Base-by-base conservation (phyloP, 2,888 invertebrate species). In the Argyra leucocephala region DNA sequence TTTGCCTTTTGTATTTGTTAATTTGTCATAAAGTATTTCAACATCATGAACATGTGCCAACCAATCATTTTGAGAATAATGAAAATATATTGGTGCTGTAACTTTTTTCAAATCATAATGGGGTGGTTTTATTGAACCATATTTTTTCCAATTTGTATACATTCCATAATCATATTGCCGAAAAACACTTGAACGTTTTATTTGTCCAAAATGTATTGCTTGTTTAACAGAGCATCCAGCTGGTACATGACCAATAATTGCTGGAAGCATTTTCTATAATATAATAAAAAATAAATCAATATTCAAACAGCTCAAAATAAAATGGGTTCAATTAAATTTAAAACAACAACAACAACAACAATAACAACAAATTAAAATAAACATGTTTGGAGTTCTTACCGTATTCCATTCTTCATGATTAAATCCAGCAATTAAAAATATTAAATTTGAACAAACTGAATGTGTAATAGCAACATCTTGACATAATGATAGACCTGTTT, bases 341-440 rank as follows among this genome's bases (percentile, higher is more conserved):
- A 24, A 61, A n/a, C n/a, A n/a, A n/a, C n/a, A n/a, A n/a, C n/a
- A n/a, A n/a, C n/a, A n/a, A n/a, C n/a, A n/a, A n/a, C 26, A 22
- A 57, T n/a, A n/a, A n/a, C n/a, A n/a, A n/a, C n/a, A n/a, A n/a
- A n/a, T n/a, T n/a, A n/a, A n/a, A n/a, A n/a, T n/a, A n/a, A n/a
- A n/a, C n/a, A n/a, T n/a, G n/a, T n/a, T n/a, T n/a, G n/a, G n/a
- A n/a, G n/a, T n/a, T 69, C 72, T 69, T 76, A 86, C 86, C 75
- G 78, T 79, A 76, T 87, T 86, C 67, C 86, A 75, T 73, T 85
- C 82, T 59, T 81, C 76, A 6, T 80, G 78, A 77, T 84, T 84
- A 69, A 80, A 82, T 62, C 88, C 88, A 58, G 83, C 83, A 1
- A 86, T 78, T 63, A 86, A 74, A 74, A 87, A 87, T 57, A 88